These are phyloP conservation scores for Leptinotarsa rubiginosa DNA, from an alignment of 2,888 invertebrate genomes.

Conservation along the genomic window DNA sequence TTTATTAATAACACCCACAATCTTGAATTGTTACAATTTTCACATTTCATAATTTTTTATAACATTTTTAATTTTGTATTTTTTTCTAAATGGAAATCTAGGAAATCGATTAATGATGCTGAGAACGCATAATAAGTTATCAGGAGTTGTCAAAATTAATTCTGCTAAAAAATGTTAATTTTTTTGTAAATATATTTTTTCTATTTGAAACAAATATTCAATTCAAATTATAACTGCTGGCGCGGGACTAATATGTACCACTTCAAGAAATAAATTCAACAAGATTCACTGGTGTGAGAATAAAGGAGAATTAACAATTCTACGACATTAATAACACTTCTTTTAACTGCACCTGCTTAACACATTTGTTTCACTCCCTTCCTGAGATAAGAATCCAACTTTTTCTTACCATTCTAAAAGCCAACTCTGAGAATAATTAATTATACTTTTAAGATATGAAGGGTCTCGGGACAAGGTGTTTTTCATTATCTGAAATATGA, in stretches of 20 bases:
- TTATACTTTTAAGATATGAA: conserved; percentile 31
- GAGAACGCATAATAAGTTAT: too few relatives aligned
- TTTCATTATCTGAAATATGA: conserved; percentile 34
- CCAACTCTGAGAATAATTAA: conserved; percentile 32
- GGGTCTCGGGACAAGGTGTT: conserved; percentile 33
- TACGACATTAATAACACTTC: conserved; percentile 17
- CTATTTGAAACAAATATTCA: too few relatives aligned
- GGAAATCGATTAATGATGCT: too few relatives aligned
- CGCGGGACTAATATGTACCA: neutral
- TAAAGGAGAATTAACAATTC: conserved; percentile 7
- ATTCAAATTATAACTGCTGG: neutral
- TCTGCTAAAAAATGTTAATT: too few relatives aligned
- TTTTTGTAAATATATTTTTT: too few relatives aligned
- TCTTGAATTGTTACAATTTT: too few relatives aligned
- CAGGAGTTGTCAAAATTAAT: too few relatives aligned
- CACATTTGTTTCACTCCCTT: conserved; percentile 33
- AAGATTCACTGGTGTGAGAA: conserved; percentile 15
- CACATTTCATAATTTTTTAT: too few relatives aligned
- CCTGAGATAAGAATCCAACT: conserved; percentile 12
- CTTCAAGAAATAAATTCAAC: conserved; percentile 10
- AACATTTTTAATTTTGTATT: too few relatives aligned
- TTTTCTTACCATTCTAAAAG: conserved; percentile 28
- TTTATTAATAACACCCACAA: too few relatives aligned
- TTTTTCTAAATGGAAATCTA: too few relatives aligned
- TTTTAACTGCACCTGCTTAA: conserved; percentile 25